Evolutionary conservation across 2,113 vertebrate genomes (phyloP), one percentile per base, ranked within the genome.

Genomic region (Dasyprocta punctata): DNA sequence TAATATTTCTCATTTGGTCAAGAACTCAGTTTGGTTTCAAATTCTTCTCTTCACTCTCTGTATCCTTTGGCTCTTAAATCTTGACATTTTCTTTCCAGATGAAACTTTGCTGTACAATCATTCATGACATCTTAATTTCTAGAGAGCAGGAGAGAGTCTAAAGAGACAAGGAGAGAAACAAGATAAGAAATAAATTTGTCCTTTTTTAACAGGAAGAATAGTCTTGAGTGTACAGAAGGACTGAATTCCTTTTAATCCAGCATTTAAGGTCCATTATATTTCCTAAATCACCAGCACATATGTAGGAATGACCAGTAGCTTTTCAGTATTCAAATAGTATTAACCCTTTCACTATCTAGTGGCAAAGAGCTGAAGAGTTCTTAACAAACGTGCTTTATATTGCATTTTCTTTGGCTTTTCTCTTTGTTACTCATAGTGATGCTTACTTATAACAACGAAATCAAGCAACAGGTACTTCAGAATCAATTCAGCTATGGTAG

Each of bases 1-100:
- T 81, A 69, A 38, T 78, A 10, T 73, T 90, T 86, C 19, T 26
- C 77, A 83, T 83, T 78, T 95, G 44, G 20, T 56, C 24, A 88
- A 61, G 63, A 96, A 61, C 60, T 75, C 56, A 38, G 5, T 92
- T 96, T 95, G 49, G 1, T 75, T 94, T 56, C 19, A 24, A 91
- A 44, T 73, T 89, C 8, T 92, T 94, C 75, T 78, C 60, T 63
- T 73, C 30, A 47, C 28, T 83, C 56, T 52, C 1, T 52, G 0
- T 49, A 61, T 92, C 19, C n/a, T 84, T 91, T 52, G 9, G 63
- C 1, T 12, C 58, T 60, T 28, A 30, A 77, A 58, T 89, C 67
- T 67, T 90, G 69, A 71, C 65, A n/a, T 44, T 96, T 92, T 94
- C 17, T 33, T 96, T 41, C 49, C n/a, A 61, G 65, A 92, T 56